These are phyloP conservation scores for Drosophila ananassae DNA, from an alignment of 1,140 invertebrate species.

Conservation along the genomic window DNA sequence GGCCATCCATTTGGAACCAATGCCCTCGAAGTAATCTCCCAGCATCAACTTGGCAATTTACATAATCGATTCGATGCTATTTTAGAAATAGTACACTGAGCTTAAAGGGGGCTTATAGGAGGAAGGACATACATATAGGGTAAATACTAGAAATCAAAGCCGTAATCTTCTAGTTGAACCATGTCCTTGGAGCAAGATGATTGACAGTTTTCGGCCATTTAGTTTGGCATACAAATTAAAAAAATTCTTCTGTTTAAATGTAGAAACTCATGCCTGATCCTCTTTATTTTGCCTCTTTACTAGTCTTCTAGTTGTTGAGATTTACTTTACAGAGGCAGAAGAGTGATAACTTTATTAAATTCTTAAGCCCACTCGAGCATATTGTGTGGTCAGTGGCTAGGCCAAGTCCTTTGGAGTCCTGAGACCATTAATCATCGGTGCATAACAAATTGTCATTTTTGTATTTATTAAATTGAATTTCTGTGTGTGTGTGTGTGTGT, in stretches of 20 bases:
- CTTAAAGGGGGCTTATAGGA: too few relatives aligned
- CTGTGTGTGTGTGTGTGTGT: not conserved
- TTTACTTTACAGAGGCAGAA: not conserved
- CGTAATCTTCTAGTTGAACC: too few relatives aligned
- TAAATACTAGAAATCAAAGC: too few relatives aligned
- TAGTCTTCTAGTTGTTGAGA: too few relatives aligned
- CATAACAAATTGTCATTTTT: conserved; percentile 1
- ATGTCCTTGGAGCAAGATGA: too few relatives aligned
- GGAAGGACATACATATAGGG: too few relatives aligned
- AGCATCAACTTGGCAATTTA: not conserved
- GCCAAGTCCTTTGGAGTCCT: not conserved
- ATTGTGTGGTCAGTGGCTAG: not conserved
- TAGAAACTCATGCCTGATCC: too few relatives aligned
- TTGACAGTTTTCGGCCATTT: too few relatives aligned
- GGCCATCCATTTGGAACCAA: not conserved
- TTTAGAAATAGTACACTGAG: not conserved
- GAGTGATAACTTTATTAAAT: too few relatives aligned
- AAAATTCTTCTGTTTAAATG: too few relatives aligned
- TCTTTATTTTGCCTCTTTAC: too few relatives aligned
- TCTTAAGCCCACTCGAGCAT: not conserved
- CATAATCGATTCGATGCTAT: conserved; percentile 1
- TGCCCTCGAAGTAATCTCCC: not conserved
- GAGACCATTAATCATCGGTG: not conserved
- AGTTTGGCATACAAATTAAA: too few relatives aligned
- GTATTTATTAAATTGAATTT: conserved; percentile 15